A percentile compares a stretch with the other conserved stretches of the same genome.
Conservation (phyloP, 2,888 invertebrate genomes). For the Archaeoteleia sp. region DNA sequence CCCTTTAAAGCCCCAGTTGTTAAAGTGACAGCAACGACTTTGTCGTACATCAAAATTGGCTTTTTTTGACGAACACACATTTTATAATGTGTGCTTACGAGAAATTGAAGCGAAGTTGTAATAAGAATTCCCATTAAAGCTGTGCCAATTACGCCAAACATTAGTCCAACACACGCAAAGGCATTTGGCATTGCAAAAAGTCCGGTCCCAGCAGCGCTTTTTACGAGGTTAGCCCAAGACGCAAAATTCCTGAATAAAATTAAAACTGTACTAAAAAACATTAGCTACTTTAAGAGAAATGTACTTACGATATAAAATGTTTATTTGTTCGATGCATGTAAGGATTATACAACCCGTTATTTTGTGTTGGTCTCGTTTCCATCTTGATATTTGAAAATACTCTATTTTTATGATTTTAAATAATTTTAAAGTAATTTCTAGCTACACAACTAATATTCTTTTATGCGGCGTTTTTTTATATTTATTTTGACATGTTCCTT, state of each 20-base stretch:
- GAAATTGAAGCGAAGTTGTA: conserved; percentile 56
- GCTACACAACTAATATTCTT: too few relatives aligned
- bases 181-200: conserved; percentile 63
- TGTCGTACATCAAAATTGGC: conserved; percentile 56
- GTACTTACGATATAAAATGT: conserved; percentile 56
- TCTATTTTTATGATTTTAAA: too few relatives aligned
- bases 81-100: conserved; percentile 55
- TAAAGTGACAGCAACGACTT: conserved; percentile 54
- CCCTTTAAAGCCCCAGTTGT: conserved; percentile 39
- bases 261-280: not conserved
- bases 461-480: too few relatives aligned
- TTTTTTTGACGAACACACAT: conserved; percentile 55
- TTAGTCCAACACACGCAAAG: conserved; percentile 60
- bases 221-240: conserved; percentile 57
- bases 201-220: conserved; percentile 61
- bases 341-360: conserved; percentile 55
- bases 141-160: conserved; percentile 58
- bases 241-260: conserved; percentile 55
- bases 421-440: too few relatives aligned
- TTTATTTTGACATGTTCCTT: too few relatives aligned
- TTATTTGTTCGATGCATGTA: conserved; percentile 44
- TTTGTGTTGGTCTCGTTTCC: too few relatives aligned
- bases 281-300: not conserved
- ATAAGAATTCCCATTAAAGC: conserved; percentile 58
- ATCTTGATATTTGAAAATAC: too few relatives aligned